A percentile compares a stretch with the other conserved stretches of the same genome.
Conservation (phyloP, 37 sponge, comb jelly and placozoan species). For the Amphimedon queenslandica region DNA sequence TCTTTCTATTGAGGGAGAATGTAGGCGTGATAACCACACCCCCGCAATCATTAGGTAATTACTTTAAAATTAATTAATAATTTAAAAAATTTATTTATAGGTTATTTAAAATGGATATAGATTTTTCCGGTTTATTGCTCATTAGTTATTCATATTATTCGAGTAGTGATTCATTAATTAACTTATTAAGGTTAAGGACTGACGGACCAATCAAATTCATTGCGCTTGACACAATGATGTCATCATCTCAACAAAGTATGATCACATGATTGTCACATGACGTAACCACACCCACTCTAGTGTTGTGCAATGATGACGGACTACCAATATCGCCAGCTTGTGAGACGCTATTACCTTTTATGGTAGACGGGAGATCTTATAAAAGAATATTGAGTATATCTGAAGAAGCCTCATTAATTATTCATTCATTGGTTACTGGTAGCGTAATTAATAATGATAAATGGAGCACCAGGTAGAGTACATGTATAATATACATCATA, state of each 20-base stretch:
- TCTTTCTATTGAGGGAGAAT: conserved; percentile 41
- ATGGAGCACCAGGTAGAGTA: neutral
- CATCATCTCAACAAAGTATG: too few relatives aligned
- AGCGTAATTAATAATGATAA: too few relatives aligned
- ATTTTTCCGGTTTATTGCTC: conserved; percentile 33
- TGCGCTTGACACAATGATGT: conserved; percentile 45
- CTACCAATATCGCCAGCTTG: too few relatives aligned
- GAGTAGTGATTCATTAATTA: neutral
- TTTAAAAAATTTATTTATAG: conserved; percentile 10
- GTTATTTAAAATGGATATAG: conserved; percentile 43
- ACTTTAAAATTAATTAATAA: neutral
- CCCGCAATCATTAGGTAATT: conserved; percentile 32
- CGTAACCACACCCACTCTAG: neutral
- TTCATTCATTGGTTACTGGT: too few relatives aligned
- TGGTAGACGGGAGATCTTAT: too few relatives aligned
- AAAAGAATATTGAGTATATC: too few relatives aligned
- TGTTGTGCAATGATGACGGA: neutral
- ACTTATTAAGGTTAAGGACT: conserved; percentile 53
- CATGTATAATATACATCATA: neutral
- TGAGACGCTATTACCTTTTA: too few relatives aligned
- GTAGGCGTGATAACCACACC: neutral
- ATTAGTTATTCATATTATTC: conserved; percentile 45
- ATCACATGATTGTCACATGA: too few relatives aligned
- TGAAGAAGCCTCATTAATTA: too few relatives aligned
- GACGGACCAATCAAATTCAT: conserved; percentile 28